Conservation (phyloP, 2,888 invertebrate species). For the Drosophila crucigera region DNA sequence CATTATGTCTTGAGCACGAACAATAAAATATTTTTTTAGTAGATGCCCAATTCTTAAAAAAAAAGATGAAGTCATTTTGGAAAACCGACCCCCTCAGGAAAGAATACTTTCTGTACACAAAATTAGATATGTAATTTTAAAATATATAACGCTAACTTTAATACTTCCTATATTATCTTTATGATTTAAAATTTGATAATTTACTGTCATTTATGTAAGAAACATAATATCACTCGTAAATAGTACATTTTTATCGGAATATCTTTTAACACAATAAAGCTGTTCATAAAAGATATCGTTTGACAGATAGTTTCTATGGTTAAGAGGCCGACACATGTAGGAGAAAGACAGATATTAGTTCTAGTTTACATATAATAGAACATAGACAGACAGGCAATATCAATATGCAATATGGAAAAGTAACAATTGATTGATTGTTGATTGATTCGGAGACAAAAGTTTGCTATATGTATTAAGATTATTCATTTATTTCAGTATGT, state of each 20-base stretch:
- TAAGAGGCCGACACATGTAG: not conserved
- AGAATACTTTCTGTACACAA: not conserved
- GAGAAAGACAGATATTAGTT: not conserved
- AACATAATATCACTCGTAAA: not conserved
- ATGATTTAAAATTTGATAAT: not conserved
- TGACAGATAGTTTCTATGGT: not conserved
- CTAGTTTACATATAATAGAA: not conserved
- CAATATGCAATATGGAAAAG: not conserved
- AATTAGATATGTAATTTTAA: not conserved
- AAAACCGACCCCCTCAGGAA: not conserved
- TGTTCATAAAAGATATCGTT: not conserved
- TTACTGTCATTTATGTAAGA: not conserved
- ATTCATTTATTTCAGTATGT: not conserved
- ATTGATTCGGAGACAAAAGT: not conserved
- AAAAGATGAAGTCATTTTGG: fast-evolving
- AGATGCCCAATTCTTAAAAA: not conserved
- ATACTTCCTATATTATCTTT: not conserved
- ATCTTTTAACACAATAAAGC: not conserved
- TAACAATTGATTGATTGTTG: not conserved
- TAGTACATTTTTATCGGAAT: not conserved
- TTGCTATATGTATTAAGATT: not conserved
- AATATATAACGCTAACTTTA: not conserved
- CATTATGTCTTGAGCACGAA: not conserved
- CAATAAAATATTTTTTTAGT: not conserved
- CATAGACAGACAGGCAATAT: not conserved